Evolutionary conservation across 2,797 vertebrate genomes (phyloP).

Genomic region (Hipposideros larvatus): DNA sequence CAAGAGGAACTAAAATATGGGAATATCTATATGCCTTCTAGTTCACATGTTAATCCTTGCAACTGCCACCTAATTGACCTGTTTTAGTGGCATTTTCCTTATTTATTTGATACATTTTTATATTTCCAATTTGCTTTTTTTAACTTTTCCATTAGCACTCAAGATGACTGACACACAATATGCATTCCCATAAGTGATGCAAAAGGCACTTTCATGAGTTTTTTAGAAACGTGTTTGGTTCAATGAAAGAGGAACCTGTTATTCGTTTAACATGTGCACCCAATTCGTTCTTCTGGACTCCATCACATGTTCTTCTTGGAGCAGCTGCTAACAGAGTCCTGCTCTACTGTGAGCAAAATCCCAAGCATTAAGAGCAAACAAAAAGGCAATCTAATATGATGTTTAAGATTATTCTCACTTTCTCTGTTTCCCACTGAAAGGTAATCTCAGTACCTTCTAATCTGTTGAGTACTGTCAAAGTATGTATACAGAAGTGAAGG

Average conservation of each 20-base stretch:
- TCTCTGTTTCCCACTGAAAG: background rate
- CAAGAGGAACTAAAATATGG: background rate
- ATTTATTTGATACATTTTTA: conserved; percentile 58
- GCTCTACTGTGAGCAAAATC: background rate
- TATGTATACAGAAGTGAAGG: background rate
- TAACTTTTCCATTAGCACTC: background rate
- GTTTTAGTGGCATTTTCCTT: conserved; percentile 2
- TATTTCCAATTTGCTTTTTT: conserved; percentile 15
- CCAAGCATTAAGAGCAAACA: background rate
- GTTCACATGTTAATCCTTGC: background rate
- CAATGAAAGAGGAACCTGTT: background rate
- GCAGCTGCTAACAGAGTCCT: background rate
- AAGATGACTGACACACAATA: conserved; percentile 26
- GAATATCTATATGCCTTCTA: background rate
- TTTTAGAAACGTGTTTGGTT: conserved; percentile 27
- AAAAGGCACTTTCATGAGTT: conserved; percentile 36
- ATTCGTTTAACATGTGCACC: background rate
- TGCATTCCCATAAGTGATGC: conserved; percentile 21
- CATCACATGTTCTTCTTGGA: background rate
- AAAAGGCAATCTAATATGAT: background rate
- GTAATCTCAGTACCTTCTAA: background rate
- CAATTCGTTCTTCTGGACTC: background rate
- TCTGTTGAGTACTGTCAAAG: background rate
- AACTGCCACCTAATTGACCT: background rate
- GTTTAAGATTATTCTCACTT: conserved; percentile 18